A percentile compares a stretch with the other conserved stretches of the same genome.
phyloP scores from a whole-genome alignment of 2,113 vertebrate genomes.

The Vireo altiloquus region DNA sequence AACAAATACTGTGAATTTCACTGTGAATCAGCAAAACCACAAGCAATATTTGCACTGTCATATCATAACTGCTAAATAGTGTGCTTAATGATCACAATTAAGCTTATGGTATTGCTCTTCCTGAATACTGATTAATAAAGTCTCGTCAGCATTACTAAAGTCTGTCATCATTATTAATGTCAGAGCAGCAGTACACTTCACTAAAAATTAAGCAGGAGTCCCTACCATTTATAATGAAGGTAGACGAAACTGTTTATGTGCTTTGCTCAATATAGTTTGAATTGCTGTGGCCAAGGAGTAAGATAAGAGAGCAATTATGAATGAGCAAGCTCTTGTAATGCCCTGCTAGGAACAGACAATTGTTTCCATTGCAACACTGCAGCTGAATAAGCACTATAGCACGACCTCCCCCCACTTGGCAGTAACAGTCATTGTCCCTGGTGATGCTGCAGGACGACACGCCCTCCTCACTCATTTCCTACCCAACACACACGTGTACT shows the following conservation, averaged over 20 bases:
- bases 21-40: conserved; percentile 31
- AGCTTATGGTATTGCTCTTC: not conserved
- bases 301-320: conserved; percentile 52
- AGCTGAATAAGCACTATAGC: conserved; percentile 36
- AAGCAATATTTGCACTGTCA: conserved; percentile 10
- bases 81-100: conserved; percentile 13
- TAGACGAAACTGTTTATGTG: conserved; percentile 34
- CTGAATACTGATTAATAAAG: not conserved
- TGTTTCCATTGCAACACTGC: conserved; percentile 29
- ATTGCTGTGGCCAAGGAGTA: not conserved
- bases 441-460: not conserved
- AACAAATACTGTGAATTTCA: conserved; percentile 19
- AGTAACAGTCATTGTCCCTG: not conserved
- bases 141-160: not conserved
- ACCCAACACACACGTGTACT: not conserved
- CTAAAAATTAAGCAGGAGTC: conserved; percentile 22
- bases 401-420: not conserved
- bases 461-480: conserved; percentile 49
- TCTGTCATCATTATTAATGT: not conserved
- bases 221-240: not conserved
- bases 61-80: not conserved
- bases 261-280: conserved; percentile 39
- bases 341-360: not conserved
- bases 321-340: conserved; percentile 39
- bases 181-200: not conserved